phyloP scores from a whole-genome alignment of 2,797 vertebrate genomes.

The Halcyon badia region DNA sequence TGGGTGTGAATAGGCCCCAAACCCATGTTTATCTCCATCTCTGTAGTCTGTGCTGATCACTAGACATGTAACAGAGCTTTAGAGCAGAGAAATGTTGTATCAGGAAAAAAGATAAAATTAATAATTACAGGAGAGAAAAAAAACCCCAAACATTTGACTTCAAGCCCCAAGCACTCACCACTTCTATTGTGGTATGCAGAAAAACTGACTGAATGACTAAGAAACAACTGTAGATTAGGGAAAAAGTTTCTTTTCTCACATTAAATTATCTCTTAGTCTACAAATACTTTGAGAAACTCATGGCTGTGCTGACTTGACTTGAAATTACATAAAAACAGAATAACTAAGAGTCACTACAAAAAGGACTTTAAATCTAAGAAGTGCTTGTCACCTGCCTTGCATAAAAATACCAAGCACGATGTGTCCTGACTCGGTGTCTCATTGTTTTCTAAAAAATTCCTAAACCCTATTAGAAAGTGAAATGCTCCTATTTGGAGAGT shows the following conservation, averaged over 20 bases:
- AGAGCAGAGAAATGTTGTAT: background rate
- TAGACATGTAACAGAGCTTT: background rate
- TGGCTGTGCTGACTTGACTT: background rate
- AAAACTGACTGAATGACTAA: background rate
- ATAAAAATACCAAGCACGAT: fast-evolving
- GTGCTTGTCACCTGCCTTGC: background rate
- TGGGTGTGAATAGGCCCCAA: background rate
- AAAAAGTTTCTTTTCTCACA: background rate
- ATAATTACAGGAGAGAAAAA: background rate
- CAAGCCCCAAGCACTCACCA: background rate
- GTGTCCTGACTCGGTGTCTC: background rate
- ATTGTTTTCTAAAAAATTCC: background rate
- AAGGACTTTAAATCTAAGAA: background rate
- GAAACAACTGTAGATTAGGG: background rate
- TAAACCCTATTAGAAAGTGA: background rate
- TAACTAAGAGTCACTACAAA: background rate
- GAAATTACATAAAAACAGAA: background rate
- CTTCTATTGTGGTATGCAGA: background rate
- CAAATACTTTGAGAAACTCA: background rate
- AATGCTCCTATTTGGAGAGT: background rate
- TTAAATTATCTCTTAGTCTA: background rate
- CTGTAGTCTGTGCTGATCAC: background rate
- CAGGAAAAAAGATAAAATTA: background rate
- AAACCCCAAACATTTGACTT: background rate
- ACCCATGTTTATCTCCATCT: background rate